phyloP scores from a whole-genome alignment of 1,140 invertebrate species.

The Bombus cullumanus region DNA sequence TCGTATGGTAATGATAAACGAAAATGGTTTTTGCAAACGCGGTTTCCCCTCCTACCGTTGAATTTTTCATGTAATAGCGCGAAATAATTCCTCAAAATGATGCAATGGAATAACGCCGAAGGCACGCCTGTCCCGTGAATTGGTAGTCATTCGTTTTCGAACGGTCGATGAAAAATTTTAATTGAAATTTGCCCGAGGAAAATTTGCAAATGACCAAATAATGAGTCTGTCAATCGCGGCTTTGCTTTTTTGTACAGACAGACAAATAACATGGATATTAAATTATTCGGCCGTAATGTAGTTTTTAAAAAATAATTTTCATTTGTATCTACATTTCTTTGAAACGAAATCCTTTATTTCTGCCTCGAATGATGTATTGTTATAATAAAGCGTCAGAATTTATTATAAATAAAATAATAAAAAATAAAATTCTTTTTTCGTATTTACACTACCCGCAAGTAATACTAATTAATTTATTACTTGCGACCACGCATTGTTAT shows the following conservation, averaged over 20 bases:
- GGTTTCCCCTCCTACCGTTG: background rate
- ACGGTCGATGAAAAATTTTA: conserved; percentile 9
- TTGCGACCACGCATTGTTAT: background rate
- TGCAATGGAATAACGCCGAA: conserved; percentile 16
- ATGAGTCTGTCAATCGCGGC: background rate
- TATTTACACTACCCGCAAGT: too few species aligned
- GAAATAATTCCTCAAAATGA: conserved; percentile 17
- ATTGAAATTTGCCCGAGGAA: conserved; percentile 10
- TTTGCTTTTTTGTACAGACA: background rate
- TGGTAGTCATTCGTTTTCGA: background rate
- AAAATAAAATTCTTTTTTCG: too few species aligned
- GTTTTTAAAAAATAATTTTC: background rate
- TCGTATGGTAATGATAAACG: background rate
- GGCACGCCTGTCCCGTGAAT: background rate
- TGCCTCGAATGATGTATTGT: too few species aligned
- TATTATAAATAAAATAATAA: background rate
- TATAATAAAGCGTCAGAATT: background rate
- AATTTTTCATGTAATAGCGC: conserved; percentile 22
- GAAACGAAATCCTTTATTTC: background rate
- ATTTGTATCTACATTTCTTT: background rate
- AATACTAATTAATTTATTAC: too few species aligned
- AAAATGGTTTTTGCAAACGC: background rate
- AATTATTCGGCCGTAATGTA: background rate
- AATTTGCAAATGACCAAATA: conserved; percentile 14
- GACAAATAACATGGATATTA: background rate